A percentile compares a stretch with the other conserved stretches of the same genome.
Evolutionary conservation across 2,797 vertebrate genomes (phyloP).

Genomic region (Iguana delicatissima): DNA sequence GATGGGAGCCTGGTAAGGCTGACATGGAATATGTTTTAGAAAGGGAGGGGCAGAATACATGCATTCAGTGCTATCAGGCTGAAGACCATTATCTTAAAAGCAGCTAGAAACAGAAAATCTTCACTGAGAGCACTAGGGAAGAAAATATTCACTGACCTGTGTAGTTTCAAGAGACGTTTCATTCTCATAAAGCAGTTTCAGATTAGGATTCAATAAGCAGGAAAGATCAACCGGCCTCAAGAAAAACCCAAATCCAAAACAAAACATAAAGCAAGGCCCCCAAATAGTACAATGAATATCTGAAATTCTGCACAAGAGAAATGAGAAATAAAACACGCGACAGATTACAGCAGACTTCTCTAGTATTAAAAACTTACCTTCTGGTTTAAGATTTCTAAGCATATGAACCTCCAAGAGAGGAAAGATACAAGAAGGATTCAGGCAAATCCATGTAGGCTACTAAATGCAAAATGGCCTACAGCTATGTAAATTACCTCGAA

Average conservation of each 20-base stretch:
- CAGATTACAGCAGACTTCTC: not conserved
- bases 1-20: not conserved
- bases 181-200: not conserved
- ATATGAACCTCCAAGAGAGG: not conserved
- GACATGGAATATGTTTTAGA: not conserved
- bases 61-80: not conserved
- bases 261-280: not conserved
- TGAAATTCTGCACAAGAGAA: not conserved
- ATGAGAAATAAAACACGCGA: not conserved
- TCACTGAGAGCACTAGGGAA: not conserved
- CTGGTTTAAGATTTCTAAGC: conserved; percentile 7
- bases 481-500: not conserved
- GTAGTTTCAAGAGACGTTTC: not conserved
- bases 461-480: not conserved
- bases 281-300: not conserved
- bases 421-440: not conserved
- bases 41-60: not conserved
- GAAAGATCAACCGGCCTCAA: not conserved
- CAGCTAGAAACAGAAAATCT: not conserved
- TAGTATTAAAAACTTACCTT: not conserved
- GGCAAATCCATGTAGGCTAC: not conserved
- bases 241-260: no score
- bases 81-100: conserved; percentile 35
- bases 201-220: not conserved
- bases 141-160: not conserved